Conservation (phyloP, 2,888 invertebrate genomes). For the Nomada goodeniana region DNA sequence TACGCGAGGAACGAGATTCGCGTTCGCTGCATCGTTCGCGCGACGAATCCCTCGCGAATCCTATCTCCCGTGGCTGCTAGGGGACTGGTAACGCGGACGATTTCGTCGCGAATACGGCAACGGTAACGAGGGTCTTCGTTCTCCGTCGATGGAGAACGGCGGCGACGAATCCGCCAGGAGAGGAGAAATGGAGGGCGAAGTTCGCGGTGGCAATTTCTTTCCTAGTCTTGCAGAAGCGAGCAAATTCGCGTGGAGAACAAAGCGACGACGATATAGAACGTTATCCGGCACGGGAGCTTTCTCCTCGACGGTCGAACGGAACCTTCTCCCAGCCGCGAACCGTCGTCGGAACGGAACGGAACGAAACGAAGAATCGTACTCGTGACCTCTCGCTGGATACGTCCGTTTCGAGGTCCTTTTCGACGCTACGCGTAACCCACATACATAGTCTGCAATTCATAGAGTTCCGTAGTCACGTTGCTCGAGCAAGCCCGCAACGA, state of each 20-base stretch:
- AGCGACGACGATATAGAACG: too few relatives aligned
- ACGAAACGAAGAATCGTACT: too few relatives aligned
- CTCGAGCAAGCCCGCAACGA: neutral
- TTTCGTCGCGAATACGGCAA: constrained; percentile 56
- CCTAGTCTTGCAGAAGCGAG: neutral
- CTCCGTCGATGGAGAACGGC: constrained; percentile 16
- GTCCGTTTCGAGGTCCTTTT: too few relatives aligned
- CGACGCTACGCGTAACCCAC: too few relatives aligned
- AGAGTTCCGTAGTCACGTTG: neutral
- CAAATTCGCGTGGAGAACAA: too few relatives aligned
- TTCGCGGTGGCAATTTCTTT: neutral
- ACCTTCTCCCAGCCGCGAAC: too few relatives aligned
- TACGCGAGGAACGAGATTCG: constrained; percentile 35
- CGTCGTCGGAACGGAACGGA: too few relatives aligned
- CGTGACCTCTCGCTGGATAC: too few relatives aligned
- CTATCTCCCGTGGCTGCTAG: constrained; percentile 42
- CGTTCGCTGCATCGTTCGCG: neutral
- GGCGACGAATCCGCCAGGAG: constrained; percentile 1
- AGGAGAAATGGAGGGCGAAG: neutral
- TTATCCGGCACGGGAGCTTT: too few relatives aligned
- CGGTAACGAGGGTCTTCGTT: neutral
- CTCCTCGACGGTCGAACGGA: too few relatives aligned
- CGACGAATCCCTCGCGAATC: constrained; percentile 42
- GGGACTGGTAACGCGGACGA: constrained; percentile 68
- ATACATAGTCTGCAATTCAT: too few relatives aligned